A percentile compares a stretch with the other conserved stretches of the same genome.
phyloP scores from a whole-genome alignment of 1,140 invertebrate species.

The Magallana ariakensis region DNA sequence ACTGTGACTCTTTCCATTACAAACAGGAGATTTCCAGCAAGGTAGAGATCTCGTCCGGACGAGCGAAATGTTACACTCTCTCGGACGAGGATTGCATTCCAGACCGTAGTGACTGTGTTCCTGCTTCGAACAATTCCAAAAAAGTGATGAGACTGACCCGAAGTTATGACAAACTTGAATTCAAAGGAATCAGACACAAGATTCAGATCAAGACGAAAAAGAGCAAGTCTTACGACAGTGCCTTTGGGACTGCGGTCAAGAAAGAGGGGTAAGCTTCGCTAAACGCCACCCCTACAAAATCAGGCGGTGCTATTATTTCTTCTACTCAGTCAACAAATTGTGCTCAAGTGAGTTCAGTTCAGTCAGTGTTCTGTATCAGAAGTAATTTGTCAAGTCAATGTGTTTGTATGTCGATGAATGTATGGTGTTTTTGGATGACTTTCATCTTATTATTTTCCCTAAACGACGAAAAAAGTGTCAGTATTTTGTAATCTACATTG shows the following conservation, averaged over 20 bases:
- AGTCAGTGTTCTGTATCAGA: background rate
- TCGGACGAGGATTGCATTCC: slow-evolving; percentile 12
- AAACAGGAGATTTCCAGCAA: slow-evolving; percentile 1
- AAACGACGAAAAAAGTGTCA: slow-evolving; percentile 25
- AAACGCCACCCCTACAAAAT: background rate
- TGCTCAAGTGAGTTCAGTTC: background rate
- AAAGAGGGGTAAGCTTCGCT: slow-evolving; percentile 29
- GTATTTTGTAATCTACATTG: slow-evolving; percentile 24
- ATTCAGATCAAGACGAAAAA: slow-evolving; percentile 42
- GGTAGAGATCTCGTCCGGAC: background rate
- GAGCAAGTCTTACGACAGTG: slow-evolving; percentile 36
- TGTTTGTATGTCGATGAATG: background rate
- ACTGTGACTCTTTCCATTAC: slow-evolving; percentile 16
- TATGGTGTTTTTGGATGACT: background rate
- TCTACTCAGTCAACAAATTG: slow-evolving; percentile 8
- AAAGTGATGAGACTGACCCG: slow-evolving; percentile 35
- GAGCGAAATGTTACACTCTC: slow-evolving; percentile 27
- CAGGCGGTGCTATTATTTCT: background rate
- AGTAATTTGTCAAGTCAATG: background rate
- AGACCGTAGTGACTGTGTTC: background rate
- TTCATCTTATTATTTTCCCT: background rate
- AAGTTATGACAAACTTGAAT: slow-evolving; percentile 34
- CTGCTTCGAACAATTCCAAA: background rate
- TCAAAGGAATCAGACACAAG: slow-evolving; percentile 30
- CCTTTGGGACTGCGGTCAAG: background rate